Conservation (phyloP, 1,140 invertebrate species). For the Drosophila tani region DNA sequence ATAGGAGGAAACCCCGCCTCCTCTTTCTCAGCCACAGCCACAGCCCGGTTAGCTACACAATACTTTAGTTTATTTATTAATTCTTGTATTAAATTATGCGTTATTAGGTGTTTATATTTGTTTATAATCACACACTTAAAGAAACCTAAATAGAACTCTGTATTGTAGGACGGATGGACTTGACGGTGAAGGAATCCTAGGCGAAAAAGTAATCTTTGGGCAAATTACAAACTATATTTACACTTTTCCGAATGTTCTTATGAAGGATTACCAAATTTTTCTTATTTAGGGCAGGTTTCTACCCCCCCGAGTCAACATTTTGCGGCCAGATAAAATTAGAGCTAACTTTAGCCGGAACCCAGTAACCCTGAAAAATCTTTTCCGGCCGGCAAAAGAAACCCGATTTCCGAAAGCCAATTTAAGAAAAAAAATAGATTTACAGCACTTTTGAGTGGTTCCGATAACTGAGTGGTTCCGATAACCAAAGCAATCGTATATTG, state of each 20-base stretch:
- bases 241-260: background rate
- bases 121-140: background rate
- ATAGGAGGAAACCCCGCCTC: constrained; percentile 30
- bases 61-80: constrained; percentile 35
- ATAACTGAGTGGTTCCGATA: too few species aligned
- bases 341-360: too few species aligned
- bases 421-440: too few species aligned
- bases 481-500: too few species aligned
- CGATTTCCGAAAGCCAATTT: too few species aligned
- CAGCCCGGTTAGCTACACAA: constrained; percentile 4
- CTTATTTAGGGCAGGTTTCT: too few species aligned
- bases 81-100: constrained; percentile 6
- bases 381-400: too few species aligned
- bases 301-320: too few species aligned
- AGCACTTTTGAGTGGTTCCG: too few species aligned
- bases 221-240: background rate
- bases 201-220: constrained; percentile 1
- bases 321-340: too few species aligned
- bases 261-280: background rate
- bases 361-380: too few species aligned
- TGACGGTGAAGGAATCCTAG: background rate
- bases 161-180: background rate
- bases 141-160: background rate
- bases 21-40: background rate
- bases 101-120: constrained; percentile 7